These are phyloP conservation scores for Lerema accius DNA, from an alignment of 1,140 invertebrate species.

Conservation along the genomic window DNA sequence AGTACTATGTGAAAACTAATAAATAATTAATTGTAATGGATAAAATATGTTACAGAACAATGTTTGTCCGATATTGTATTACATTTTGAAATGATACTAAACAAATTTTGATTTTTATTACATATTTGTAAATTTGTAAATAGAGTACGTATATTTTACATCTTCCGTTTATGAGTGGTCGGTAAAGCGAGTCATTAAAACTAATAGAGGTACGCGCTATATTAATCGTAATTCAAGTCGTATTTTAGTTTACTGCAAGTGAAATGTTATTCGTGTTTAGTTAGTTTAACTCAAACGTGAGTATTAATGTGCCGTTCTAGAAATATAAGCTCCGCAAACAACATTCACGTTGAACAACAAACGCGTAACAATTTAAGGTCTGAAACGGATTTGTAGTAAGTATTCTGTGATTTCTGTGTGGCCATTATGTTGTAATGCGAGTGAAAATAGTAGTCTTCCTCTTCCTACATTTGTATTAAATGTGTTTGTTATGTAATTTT, in stretches of 20 bases:
- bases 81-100: no score
- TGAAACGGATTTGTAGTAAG: constrained; percentile 17
- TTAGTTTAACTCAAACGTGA: constrained; percentile 23
- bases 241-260: constrained; percentile 29
- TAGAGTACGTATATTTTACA: not conserved
- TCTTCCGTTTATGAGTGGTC: not conserved
- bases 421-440: constrained; percentile 7
- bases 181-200: constrained; percentile 1
- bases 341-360: constrained; percentile 12
- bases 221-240: constrained; percentile 24
- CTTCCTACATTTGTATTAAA: constrained; percentile 16
- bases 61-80: no score
- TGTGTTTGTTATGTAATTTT: no score
- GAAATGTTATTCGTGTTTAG: constrained; percentile 25
- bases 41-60: no score
- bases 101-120: no score
- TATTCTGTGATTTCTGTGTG: no score
- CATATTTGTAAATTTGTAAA: no score
- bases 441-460: constrained; percentile 15
- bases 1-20: no score
- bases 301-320: constrained; percentile 17
- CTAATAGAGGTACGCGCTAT: constrained; percentile 16
- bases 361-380: constrained; percentile 12
- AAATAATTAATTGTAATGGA: no score
- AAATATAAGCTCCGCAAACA: constrained; percentile 22